These are phyloP conservation scores for Ophioninae sp. DNA, from an alignment of 2,888 invertebrate species.

Conservation along the genomic window DNA sequence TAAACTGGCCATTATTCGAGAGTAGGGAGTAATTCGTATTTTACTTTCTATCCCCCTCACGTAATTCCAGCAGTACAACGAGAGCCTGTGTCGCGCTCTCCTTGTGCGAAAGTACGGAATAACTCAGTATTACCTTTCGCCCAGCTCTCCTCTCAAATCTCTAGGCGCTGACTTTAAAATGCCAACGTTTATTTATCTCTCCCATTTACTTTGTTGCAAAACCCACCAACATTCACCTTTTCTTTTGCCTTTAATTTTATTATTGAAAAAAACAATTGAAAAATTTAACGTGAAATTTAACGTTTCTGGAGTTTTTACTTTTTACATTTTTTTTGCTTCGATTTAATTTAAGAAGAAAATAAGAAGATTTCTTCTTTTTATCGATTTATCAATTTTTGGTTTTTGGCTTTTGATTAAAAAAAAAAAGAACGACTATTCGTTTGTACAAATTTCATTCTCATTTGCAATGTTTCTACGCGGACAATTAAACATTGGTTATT, in stretches of 20 bases:
- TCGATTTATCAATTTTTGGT: too few species aligned
- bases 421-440: background rate
- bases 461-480: too few species aligned
- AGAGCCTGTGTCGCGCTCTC: slow-evolving; percentile 43
- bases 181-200: background rate
- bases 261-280: too few species aligned
- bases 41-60: slow-evolving; percentile 73
- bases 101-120: slow-evolving; percentile 36
- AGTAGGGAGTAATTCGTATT: slow-evolving; percentile 61
- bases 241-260: too few species aligned
- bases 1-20: slow-evolving; percentile 25
- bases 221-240: background rate
- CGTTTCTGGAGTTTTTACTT: background rate
- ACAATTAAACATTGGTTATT: background rate
- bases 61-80: slow-evolving; percentile 63
- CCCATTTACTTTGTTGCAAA: background rate
- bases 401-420: too few species aligned
- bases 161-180: slow-evolving; percentile 9
- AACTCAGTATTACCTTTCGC: slow-evolving; percentile 49
- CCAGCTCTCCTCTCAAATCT: background rate
- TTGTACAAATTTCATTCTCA: background rate
- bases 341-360: too few species aligned
- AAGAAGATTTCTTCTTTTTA: too few species aligned
- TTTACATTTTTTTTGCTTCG: too few species aligned
- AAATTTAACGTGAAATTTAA: too few species aligned